Evolutionary conservation across 2,797 vertebrate genomes (phyloP).

Genomic region (Champsocephalus gunnari): DNA sequence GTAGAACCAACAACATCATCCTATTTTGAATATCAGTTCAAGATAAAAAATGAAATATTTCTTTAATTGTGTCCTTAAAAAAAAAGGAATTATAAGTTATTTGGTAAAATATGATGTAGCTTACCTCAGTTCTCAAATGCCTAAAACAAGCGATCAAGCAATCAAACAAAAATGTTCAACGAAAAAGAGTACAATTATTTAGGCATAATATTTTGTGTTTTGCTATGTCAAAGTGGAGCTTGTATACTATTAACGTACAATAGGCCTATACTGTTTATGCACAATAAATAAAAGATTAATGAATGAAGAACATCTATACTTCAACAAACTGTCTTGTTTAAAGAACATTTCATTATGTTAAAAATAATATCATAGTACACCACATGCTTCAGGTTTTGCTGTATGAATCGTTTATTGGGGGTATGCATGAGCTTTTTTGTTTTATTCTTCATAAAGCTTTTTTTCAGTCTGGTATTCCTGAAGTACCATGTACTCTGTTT

Average conservation of each 20-base stretch:
- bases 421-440: not conserved
- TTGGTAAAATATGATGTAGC: not conserved
- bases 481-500: not conserved
- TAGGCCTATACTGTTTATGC: too few relatives aligned
- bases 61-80: not conserved
- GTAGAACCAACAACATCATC: not conserved
- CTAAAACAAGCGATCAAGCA: not conserved
- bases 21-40: too few relatives aligned
- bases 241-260: too few relatives aligned
- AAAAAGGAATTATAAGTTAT: not conserved
- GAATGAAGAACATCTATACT: not conserved
- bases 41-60: not conserved
- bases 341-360: not conserved
- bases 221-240: not conserved
- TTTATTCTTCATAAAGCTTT: not conserved
- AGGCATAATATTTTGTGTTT: not conserved
- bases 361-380: not conserved
- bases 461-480: not conserved
- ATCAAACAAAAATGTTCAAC: not conserved
- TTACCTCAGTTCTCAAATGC: too few relatives aligned
- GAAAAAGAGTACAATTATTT: not conserved
- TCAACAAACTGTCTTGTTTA: not conserved
- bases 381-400: not conserved
- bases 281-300: too few relatives aligned
- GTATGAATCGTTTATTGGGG: not conserved